Percentiles rank a stretch among this genome's conserved stretches.
Evolutionary conservation across 2,113 vertebrate genomes (phyloP).

Genomic region (Siniperca knerii): DNA sequence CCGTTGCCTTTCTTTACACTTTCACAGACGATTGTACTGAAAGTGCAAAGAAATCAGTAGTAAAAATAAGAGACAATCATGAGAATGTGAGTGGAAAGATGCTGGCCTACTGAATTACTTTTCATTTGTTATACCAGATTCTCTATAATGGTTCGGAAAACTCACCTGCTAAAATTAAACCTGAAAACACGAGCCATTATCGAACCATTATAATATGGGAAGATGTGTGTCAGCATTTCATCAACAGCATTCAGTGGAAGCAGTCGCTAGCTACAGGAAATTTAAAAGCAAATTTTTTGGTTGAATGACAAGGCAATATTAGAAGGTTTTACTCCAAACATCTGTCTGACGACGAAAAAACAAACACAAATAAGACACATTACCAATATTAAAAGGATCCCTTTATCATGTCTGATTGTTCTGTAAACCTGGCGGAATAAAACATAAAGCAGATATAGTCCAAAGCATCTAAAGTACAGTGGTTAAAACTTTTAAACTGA

Average conservation of each 20-base stretch:
- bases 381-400: constrained; percentile 61
- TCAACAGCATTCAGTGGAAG: constrained; percentile 8
- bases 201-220: background rate
- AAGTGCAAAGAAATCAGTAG: constrained; percentile 20
- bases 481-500: constrained; percentile 46
- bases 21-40: background rate
- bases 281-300: constrained; percentile 13
- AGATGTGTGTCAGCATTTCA: background rate
- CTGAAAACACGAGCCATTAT: background rate
- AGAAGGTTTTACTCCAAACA: constrained; percentile 8
- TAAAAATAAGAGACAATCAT: background rate
- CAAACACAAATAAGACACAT: constrained; percentile 41
- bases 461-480: constrained; percentile 63
- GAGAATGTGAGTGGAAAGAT: background rate
- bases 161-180: constrained; percentile 29
- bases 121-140: background rate
- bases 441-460: constrained; percentile 48
- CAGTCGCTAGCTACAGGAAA: constrained; percentile 9
- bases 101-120: background rate
- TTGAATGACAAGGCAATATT: constrained; percentile 53
- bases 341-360: constrained; percentile 1
- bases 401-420: constrained; percentile 58
- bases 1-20: background rate
- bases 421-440: constrained; percentile 45
- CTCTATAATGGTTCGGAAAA: background rate